Percentiles rank a stretch among this genome's conserved stretches.
phyloP scores from a whole-genome alignment of 2,888 invertebrate species.

The Cactoblastis cactorum region DNA sequence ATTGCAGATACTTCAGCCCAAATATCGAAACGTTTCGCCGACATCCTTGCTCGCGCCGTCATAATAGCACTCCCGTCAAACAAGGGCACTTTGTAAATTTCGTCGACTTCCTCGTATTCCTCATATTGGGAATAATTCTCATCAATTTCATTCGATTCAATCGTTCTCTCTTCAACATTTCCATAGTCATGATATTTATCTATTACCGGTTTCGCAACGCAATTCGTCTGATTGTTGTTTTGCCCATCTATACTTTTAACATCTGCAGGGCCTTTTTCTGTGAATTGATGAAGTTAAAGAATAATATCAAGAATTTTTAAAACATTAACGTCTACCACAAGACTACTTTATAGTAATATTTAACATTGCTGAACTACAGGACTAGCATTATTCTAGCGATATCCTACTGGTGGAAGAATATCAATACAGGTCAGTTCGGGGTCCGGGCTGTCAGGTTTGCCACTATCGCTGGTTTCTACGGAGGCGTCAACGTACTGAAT shows the following conservation, averaged over 20 bases:
- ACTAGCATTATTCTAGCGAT: conserved; percentile 60
- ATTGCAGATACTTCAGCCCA: conserved; percentile 70
- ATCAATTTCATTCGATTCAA: conserved; percentile 24
- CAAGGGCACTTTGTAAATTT: conserved; percentile 57
- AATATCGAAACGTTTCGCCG: conserved; percentile 67
- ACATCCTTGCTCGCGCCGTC: conserved; percentile 55
- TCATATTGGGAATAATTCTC: conserved; percentile 49
- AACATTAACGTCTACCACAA: conserved; percentile 28
- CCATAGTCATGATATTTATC: conserved; percentile 30
- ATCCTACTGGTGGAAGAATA: conserved; percentile 67
- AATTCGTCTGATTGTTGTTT: conserved; percentile 33
- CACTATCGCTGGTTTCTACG: conserved; percentile 69
- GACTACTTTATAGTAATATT: conserved; percentile 24
- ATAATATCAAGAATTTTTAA: conserved; percentile 24
- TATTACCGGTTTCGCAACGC: conserved; percentile 32
- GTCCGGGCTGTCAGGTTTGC: conserved; percentile 70
- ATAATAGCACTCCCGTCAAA: conserved; percentile 64
- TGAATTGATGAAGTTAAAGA: conserved; percentile 43
- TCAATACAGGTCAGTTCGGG: conserved; percentile 64
- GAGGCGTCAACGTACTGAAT: conserved; percentile 58
- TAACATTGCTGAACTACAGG: conserved; percentile 31
- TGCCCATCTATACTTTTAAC: conserved; percentile 29
- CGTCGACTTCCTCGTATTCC: conserved; percentile 55
- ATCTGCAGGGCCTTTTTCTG: conserved; percentile 53
- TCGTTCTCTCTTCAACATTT: conserved; percentile 35